phyloP scores from a whole-genome alignment of 92 coral and sea anemone species.

The Epizoanthus scotinus region DNA sequence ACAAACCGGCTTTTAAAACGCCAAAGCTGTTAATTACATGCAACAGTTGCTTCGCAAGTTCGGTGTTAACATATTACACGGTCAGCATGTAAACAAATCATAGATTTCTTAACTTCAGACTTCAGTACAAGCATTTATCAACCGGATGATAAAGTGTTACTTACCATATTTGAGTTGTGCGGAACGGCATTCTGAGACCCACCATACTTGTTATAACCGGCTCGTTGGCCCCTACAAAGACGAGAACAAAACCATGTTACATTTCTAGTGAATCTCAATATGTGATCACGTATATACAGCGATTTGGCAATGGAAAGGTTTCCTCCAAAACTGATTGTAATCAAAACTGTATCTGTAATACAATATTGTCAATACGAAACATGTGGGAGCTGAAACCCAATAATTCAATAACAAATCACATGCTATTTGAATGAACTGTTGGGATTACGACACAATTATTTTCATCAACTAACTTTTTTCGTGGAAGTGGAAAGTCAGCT shows the following conservation, averaged over 20 bases:
- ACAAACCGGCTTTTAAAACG: slow-evolving; percentile 18
- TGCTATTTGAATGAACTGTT: slow-evolving; percentile 14
- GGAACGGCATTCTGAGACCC: slow-evolving; percentile 15
- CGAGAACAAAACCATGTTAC: slow-evolving; percentile 3
- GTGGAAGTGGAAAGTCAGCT: background rate
- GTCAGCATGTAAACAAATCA: slow-evolving; percentile 3
- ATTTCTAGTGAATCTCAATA: slow-evolving; percentile 23
- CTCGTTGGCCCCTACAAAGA: slow-evolving; percentile 26
- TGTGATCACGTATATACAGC: background rate
- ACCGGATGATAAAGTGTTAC: background rate
- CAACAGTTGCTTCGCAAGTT: slow-evolving; percentile 26
- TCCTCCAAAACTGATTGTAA: background rate
- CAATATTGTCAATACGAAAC: background rate
- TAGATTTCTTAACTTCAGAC: background rate
- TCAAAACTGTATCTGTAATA: background rate
- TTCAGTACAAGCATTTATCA: background rate
- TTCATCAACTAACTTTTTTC: background rate
- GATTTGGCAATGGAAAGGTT: background rate
- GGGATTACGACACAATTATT: slow-evolving; percentile 33
- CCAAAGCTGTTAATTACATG: slow-evolving; percentile 36
- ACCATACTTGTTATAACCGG: slow-evolving; percentile 4
- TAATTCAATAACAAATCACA: slow-evolving; percentile 12
- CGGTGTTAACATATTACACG: slow-evolving; percentile 28
- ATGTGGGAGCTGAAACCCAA: background rate
- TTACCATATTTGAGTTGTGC: slow-evolving; percentile 30